Evolutionary conservation across 1,140 invertebrate species (phyloP).

Genomic region (Drosophila pachea): DNA sequence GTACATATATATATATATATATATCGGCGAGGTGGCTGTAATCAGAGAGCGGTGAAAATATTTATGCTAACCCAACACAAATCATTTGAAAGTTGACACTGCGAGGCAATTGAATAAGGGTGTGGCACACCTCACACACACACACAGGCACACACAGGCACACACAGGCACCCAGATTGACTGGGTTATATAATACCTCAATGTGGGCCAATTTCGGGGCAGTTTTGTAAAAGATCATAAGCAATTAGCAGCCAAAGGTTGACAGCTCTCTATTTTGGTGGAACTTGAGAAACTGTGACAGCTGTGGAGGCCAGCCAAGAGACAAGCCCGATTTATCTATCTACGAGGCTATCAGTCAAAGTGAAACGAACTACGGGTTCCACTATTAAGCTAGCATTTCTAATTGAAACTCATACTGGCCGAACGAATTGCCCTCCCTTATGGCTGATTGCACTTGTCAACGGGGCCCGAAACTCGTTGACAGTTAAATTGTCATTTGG

Average conservation of each 20-base stretch:
- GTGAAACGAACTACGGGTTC: conserved; percentile 12
- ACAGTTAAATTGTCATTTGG: conserved; percentile 75
- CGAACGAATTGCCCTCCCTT: conserved; percentile 3
- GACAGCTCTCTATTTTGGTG: conserved; percentile 11
- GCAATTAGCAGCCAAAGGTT: conserved; percentile 66
- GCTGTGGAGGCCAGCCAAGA: conserved; percentile 35
- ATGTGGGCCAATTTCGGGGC: conserved; percentile 52
- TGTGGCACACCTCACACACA: conserved; percentile 5
- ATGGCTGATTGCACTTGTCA: conserved; percentile 73
- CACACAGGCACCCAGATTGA: conserved; percentile 16
- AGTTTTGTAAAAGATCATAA: conserved; percentile 63
- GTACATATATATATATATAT: conserved; percentile 56
- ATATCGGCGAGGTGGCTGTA: conserved; percentile 45
- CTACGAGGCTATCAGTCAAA: conserved; percentile 42
- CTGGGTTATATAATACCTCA: conserved; percentile 62
- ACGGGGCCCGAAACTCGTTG: conserved; percentile 54
- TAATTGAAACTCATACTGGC: conserved; percentile 63
- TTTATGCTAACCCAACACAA: conserved; percentile 44
- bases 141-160: conserved; percentile 23
- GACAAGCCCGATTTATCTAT: conserved; percentile 39
- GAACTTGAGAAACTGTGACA: conserved; percentile 64
- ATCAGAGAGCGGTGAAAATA: conserved; percentile 54
- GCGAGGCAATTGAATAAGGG: conserved; percentile 53
- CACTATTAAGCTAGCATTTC: conserved; percentile 33
- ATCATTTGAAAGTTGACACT: conserved; percentile 74